phyloP scores from a whole-genome alignment of 2,113 vertebrate genomes.

The Perca flavescens region DNA sequence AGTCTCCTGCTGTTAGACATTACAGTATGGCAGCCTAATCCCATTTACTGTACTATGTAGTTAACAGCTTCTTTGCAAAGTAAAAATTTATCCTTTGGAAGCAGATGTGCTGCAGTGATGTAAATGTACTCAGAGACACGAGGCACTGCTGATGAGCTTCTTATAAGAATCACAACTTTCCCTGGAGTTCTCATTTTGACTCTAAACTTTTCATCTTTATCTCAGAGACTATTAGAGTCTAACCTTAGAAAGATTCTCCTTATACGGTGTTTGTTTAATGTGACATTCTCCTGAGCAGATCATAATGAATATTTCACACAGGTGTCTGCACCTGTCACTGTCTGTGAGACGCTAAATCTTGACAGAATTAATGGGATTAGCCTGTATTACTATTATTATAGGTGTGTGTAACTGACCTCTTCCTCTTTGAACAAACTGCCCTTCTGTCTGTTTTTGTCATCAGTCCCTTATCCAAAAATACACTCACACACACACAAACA shows the following conservation, averaged over 20 bases:
- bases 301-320: constrained; percentile 14
- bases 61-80: not conserved
- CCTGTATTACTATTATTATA: too few species aligned
- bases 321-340: not conserved
- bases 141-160: constrained; percentile 23
- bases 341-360: not conserved
- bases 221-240: constrained; percentile 16
- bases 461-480: not conserved
- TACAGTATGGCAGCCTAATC: not conserved
- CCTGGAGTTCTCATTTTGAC: not conserved
- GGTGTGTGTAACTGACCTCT: not conserved
- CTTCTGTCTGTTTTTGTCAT: not conserved
- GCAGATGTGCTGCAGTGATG: not conserved
- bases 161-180: constrained; percentile 29
- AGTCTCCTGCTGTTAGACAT: not conserved
- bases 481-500: constrained; percentile 30
- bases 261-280: constrained; percentile 27
- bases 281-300: not conserved
- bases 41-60: not conserved
- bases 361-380: constrained; percentile 8
- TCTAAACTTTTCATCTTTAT: constrained; percentile 35
- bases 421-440: not conserved
- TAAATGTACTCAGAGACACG: not conserved
- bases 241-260: constrained; percentile 26
- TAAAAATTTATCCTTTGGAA: not conserved